Percentiles rank a stretch among this genome's conserved stretches.
Evolutionary conservation across 37 sponge, comb jelly and placozoan genomes (phyloP).

Genomic region (Crambe crambe): DNA sequence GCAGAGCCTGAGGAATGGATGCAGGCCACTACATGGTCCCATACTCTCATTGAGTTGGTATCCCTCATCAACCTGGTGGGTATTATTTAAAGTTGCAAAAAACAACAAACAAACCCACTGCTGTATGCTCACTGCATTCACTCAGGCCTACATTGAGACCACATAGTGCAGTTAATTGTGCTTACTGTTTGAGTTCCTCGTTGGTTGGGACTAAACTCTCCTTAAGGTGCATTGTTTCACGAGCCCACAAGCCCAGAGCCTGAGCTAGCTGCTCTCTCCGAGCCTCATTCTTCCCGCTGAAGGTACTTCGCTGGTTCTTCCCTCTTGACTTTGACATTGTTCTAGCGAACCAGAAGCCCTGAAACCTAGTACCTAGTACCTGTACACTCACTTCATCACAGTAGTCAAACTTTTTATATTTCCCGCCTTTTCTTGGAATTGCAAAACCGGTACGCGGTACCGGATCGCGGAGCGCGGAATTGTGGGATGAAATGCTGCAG

Average conservation of each 20-base stretch:
- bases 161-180: neutral
- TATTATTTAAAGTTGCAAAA: constrained; percentile 6
- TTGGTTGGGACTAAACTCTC: constrained; percentile 1
- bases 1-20: constrained; percentile 12
- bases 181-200: constrained; percentile 30
- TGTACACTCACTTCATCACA: no score
- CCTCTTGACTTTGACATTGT: constrained; percentile 4
- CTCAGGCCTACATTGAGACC: neutral
- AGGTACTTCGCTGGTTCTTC: neutral
- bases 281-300: neutral
- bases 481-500: no score
- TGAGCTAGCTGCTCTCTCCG: neutral
- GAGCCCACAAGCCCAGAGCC: constrained; percentile 2
- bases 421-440: no score
- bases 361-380: no score
- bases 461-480: no score
- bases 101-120: neutral
- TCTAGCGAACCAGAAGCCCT: no score
- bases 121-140: no score
- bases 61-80: neutral
- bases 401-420: no score
- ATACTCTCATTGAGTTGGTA: neutral
- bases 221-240: neutral
- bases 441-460: no score
- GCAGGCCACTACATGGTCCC: constrained; percentile 9